Evolutionary conservation across 2,888 invertebrate species (phyloP), one percentile per base, ranked within the genome.

Genomic region (Dicycla oo): DNA sequence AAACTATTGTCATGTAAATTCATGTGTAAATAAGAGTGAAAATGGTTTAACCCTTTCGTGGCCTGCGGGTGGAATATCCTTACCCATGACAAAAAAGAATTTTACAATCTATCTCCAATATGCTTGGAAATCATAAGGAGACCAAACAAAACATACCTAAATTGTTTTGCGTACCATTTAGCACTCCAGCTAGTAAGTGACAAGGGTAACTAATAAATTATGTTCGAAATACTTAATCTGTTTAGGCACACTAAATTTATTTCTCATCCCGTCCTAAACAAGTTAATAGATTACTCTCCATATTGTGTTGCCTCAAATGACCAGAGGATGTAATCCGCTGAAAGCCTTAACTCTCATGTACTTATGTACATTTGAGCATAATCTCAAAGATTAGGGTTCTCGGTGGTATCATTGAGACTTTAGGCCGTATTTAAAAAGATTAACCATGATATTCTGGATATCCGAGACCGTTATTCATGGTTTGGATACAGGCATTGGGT

Each of bases 331-430:
- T 84, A 80, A 81, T 76, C 83, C 85, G 40, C 49, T 58, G 54
- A 74, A 79, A 69, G 60, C 78, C 73, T 75, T 34, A 70, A 64
- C 70, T 66, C 68, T 73, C 61, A n/a, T 68, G 45, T 75, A 72
- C 72, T 78, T 86, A 83, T 87, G 86, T 85, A 81, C 75, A 78
- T 80, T 73, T 73, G 58, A 64, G 74, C 71, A 38, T 38, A 38
- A 38, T 38, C 38, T 34, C 56, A 47, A 64, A 74, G 81, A 80
- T 83, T 80, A 80, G 45, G 58, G 26, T 4, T 23, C 34, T 56
- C 18, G 20, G 54, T 47, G 47, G 23, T 60, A 43, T 47, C 70
- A 60, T 67, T 68, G 69, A 78, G 57, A 57, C 73, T 58, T 78
- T 60, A 63, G 57, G 40, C 70, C 63, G 56, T 65, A 26, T 76